Evolutionary conservation across 2,113 vertebrate species (phyloP).

Genomic region (Colius striatus): DNA sequence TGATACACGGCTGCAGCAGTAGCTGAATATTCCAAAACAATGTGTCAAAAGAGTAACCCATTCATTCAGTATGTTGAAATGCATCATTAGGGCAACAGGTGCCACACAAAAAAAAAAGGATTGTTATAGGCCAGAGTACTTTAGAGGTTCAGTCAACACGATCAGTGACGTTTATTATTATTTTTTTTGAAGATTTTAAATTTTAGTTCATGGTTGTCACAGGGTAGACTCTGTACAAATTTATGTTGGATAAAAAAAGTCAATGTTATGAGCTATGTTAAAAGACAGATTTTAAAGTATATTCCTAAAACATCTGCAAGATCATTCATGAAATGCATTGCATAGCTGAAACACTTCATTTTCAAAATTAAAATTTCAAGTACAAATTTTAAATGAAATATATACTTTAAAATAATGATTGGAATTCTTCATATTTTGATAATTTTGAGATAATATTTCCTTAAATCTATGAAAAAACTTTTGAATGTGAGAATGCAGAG

Average conservation of each 20-base stretch:
- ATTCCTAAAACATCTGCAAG: not conserved
- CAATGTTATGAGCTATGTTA: not conserved
- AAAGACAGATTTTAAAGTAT: not conserved
- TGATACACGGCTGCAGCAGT: slow-evolving; percentile 21
- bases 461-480: not conserved
- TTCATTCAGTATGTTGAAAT: slow-evolving; percentile 30
- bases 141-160: slow-evolving; percentile 13
- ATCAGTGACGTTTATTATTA: slow-evolving; percentile 38
- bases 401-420: not conserved
- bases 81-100: slow-evolving; percentile 38
- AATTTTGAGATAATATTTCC: not conserved
- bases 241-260: not conserved
- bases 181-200: not conserved
- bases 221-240: not conserved
- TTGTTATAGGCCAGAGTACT: not conserved
- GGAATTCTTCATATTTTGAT: not conserved
- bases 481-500: not conserved
- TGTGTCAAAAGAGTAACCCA: not conserved
- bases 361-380: not conserved
- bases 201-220: not conserved
- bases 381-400: not conserved
- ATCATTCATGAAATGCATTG: not conserved
- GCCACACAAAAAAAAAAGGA: slow-evolving; percentile 40
- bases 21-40: slow-evolving; percentile 30
- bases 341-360: fast-evolving